These are phyloP conservation scores for Scaptomyza polygonia DNA, from an alignment of 2,888 invertebrate species.

Conservation along the genomic window DNA sequence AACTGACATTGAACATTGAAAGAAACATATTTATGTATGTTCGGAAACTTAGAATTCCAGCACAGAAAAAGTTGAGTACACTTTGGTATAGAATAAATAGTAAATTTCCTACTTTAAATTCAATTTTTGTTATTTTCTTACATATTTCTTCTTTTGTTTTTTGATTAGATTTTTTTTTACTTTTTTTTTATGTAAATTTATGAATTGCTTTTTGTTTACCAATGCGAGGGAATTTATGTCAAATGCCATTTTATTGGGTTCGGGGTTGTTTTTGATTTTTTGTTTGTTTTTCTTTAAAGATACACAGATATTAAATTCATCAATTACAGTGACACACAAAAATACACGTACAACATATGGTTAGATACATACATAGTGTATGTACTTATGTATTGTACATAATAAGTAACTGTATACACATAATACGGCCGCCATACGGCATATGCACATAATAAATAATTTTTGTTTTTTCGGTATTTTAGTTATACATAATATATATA, in stretches of 20 bases:
- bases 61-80: conserved; percentile 1
- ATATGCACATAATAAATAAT: conserved; percentile 7
- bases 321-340: conserved; percentile 63
- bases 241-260: conserved; percentile 12
- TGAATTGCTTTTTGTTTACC: conserved; percentile 54
- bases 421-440: conserved; percentile 16
- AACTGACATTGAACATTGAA: conserved; percentile 29
- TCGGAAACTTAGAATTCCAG: neutral
- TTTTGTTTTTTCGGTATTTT: neutral
- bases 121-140: neutral
- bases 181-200: conserved; percentile 18
- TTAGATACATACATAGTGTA: conserved; percentile 26
- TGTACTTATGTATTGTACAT: conserved; percentile 17
- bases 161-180: neutral
- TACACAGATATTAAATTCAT: conserved; percentile 47
- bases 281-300: neutral
- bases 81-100: neutral
- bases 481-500: conserved; percentile 10
- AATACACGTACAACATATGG: conserved; percentile 56
- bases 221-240: conserved; percentile 48
- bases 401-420: conserved; percentile 34
- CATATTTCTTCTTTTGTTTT: conserved; percentile 5
- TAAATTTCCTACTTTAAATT: neutral
- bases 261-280: neutral
- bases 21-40: neutral